phyloP scores from a whole-genome alignment of 2,113 vertebrate genomes.

The Dipodomys spectabilis region DNA sequence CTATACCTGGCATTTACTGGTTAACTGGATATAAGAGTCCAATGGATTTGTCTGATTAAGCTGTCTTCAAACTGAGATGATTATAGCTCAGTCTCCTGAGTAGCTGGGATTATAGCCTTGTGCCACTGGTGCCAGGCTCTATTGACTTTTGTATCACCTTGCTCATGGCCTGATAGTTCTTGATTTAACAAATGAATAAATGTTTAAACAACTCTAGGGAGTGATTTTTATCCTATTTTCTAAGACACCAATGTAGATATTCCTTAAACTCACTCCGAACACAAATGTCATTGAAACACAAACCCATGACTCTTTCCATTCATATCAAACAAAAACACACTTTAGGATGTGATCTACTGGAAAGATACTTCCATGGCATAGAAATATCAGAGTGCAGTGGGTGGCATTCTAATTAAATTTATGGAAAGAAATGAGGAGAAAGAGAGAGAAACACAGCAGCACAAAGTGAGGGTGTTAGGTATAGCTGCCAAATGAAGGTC shows the following conservation, averaged over 20 bases:
- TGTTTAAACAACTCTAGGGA: not conserved
- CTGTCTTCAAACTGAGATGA: too few relatives aligned
- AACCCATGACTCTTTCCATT: not conserved
- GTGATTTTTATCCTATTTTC: not conserved
- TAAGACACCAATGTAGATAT: too few relatives aligned
- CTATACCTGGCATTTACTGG: too few relatives aligned
- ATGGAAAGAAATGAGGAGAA: too few relatives aligned
- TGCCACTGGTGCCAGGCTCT: not conserved
- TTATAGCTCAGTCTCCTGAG: too few relatives aligned
- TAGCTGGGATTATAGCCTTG: too few relatives aligned
- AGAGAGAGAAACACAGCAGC: not conserved
- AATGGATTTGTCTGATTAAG: too few relatives aligned
- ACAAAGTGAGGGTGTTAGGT: accelerated
- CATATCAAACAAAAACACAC: not conserved
- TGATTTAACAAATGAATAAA: not conserved
- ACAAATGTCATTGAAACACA: not conserved
- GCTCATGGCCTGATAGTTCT: not conserved
- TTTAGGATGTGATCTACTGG: not conserved
- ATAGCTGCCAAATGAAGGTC: not conserved
- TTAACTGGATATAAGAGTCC: too few relatives aligned
- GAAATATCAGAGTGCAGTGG: not conserved
- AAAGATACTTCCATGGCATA: not conserved
- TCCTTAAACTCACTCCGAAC: not conserved
- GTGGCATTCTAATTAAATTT: not conserved
- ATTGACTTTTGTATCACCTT: not conserved